Evolutionary conservation across 1,140 invertebrate species (phyloP).

Genomic region (Luehdorfia chinensis): DNA sequence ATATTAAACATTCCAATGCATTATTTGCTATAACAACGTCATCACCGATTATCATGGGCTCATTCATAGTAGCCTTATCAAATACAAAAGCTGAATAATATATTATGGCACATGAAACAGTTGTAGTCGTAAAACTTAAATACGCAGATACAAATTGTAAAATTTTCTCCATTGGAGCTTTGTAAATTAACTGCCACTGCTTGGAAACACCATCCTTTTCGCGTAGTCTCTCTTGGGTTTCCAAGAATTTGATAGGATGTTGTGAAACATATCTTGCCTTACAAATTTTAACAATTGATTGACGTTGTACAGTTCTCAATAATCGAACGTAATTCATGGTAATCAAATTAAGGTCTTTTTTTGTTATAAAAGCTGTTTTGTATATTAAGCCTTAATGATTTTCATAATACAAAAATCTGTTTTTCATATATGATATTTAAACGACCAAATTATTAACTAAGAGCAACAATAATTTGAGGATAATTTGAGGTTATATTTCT

Average conservation of each 20-base stretch:
- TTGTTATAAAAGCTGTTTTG: not conserved
- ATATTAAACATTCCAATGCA: constrained; percentile 47
- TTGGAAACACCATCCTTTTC: constrained; percentile 47
- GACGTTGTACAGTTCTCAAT: constrained; percentile 23
- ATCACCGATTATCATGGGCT: constrained; percentile 51
- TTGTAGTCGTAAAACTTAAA: constrained; percentile 48
- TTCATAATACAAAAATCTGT: no score
- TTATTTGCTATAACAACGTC: constrained; percentile 57
- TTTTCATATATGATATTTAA: no score
- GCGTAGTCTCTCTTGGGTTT: constrained; percentile 49
- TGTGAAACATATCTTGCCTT: constrained; percentile 36
- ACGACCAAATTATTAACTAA: no score
- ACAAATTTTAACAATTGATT: constrained; percentile 27
- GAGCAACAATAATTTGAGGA: no score
- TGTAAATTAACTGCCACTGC: constrained; percentile 61
- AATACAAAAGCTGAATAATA: constrained; percentile 54
- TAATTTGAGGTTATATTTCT: not conserved
- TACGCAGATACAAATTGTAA: constrained; percentile 49
- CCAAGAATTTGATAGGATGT: constrained; percentile 55
- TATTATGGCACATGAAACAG: constrained; percentile 27
- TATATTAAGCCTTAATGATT: no score
- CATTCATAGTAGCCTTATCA: constrained; percentile 37
- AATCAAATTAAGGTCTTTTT: not conserved
- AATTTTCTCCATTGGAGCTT: constrained; percentile 55
- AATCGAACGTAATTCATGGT: constrained; percentile 47